Evolutionary conservation across 2,113 vertebrate species (phyloP).

Genomic region (Rhea americana): DNA sequence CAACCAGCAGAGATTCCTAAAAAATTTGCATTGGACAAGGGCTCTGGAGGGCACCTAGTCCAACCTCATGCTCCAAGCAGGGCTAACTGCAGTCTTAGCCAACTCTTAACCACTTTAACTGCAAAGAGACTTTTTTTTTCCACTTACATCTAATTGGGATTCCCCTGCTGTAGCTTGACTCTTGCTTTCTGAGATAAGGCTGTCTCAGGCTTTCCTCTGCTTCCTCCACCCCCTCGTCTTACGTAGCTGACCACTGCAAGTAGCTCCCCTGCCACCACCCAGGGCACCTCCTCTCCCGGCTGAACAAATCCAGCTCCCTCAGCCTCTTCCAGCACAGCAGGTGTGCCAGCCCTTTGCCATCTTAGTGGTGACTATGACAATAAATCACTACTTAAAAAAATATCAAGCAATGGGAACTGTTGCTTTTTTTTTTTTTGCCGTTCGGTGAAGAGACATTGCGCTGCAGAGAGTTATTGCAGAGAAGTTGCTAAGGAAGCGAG

Average conservation of each 20-base stretch:
- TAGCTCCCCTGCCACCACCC: not conserved
- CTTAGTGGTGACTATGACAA: not conserved
- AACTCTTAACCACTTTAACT: not conserved
- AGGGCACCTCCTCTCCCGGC: not conserved
- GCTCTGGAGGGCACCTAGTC: not conserved
- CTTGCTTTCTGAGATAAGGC: not conserved
- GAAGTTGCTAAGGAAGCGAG: conserved; percentile 16
- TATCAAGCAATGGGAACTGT: not conserved
- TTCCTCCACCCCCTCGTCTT: too few species aligned
- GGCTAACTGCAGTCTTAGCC: not conserved
- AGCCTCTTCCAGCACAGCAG: rapidly evolving
- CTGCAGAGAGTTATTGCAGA: not conserved
- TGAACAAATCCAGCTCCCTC: not conserved
- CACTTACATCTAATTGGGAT: not conserved
- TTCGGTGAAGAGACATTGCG: not conserved
- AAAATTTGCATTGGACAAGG: not conserved
- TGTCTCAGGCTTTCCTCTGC: not conserved
- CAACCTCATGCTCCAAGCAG: not conserved
- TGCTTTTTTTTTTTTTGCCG: too few species aligned
- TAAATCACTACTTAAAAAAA: not conserved
- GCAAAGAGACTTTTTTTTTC: not conserved
- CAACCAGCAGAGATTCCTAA: not conserved
- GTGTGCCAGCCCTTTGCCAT: not conserved
- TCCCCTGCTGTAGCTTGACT: not conserved
- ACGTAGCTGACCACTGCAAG: not conserved